Percentiles rank a stretch among this genome's conserved stretches.
Conservation (phyloP, 1,140 invertebrate species). For the Tetragonula clypearis region DNA sequence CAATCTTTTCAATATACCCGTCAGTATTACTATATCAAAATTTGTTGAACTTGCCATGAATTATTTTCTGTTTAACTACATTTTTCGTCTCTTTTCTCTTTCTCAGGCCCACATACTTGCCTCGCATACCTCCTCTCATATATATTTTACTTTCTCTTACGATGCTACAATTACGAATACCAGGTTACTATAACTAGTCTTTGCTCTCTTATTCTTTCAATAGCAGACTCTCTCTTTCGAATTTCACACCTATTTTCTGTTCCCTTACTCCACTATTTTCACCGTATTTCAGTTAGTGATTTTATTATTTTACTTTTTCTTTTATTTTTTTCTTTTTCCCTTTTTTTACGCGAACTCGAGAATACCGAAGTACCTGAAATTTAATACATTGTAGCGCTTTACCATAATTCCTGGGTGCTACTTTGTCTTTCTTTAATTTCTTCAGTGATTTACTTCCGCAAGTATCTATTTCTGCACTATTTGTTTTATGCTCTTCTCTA, state of each 20-base stretch:
- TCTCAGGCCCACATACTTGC: neutral
- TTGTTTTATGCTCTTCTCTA: neutral
- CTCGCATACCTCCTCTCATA: neutral
- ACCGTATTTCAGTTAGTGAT: neutral
- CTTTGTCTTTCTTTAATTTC: neutral
- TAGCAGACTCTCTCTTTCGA: neutral
- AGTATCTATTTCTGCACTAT: neutral
- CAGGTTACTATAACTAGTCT: neutral
- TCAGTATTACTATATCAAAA: constrained; percentile 72
- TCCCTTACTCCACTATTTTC: neutral
- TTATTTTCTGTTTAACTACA: neutral
- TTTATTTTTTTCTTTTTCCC: neutral
- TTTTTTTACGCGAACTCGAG: neutral
- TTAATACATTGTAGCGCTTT: neutral
- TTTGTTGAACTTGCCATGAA: constrained; percentile 51
- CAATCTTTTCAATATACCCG: constrained; percentile 55
- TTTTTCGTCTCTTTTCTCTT: neutral
- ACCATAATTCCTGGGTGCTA: constrained; percentile 1
- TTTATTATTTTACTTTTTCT: neutral
- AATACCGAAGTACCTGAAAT: constrained; percentile 32
- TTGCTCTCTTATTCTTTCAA: neutral
- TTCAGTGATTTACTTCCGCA: neutral
- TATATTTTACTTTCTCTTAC: constrained; percentile 22
- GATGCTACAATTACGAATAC: neutral
- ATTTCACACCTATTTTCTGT: neutral